Evolutionary conservation across 1,140 invertebrate genomes (phyloP).

Genomic region (Stenopsyche tienmushanensis): DNA sequence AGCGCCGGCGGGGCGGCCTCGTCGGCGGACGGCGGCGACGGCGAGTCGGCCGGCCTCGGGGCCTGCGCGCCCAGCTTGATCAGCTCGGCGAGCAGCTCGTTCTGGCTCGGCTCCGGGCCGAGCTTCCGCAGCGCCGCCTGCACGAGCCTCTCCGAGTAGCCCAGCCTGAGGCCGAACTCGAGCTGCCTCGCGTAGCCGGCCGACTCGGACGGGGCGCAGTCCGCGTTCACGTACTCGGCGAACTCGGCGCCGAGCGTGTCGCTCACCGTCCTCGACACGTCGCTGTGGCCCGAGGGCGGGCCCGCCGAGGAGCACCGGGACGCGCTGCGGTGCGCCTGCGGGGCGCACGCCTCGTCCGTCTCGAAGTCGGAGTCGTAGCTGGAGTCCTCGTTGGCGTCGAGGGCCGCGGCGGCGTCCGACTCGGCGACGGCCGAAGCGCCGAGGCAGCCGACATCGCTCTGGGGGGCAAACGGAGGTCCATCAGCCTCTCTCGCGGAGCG

Average conservation of each 20-base stretch:
- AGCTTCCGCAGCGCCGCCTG: slow-evolving; percentile 80
- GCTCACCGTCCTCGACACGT: slow-evolving; percentile 77
- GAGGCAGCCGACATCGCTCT: slow-evolving; percentile 39
- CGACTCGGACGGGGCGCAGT: slow-evolving; percentile 45
- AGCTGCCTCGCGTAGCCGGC: slow-evolving; percentile 50
- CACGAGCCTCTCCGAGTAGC: slow-evolving; percentile 85
- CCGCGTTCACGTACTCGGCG: slow-evolving; percentile 73
- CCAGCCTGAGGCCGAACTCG: slow-evolving; percentile 85
- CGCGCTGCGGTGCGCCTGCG: slow-evolving; percentile 43
- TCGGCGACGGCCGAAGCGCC: slow-evolving; percentile 21
- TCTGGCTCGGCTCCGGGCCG: slow-evolving; percentile 78
- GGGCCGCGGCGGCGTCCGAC: slow-evolving; percentile 30
- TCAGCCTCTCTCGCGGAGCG: not conserved
- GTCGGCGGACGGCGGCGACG: slow-evolving; percentile 38
- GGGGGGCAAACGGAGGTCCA: not conserved
- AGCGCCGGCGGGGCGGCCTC: slow-evolving; percentile 19
- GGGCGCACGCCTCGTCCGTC: slow-evolving; percentile 57
- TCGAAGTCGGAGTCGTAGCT: slow-evolving; percentile 87
- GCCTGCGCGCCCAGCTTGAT: slow-evolving; percentile 70
- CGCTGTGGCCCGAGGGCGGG: slow-evolving; percentile 61
- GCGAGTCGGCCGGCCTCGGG: slow-evolving; percentile 46
- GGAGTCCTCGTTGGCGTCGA: slow-evolving; percentile 72
- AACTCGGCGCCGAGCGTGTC: slow-evolving; percentile 83
- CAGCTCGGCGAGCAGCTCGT: slow-evolving; percentile 82
- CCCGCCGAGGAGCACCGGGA: slow-evolving; percentile 44